Evolutionary conservation across 1,140 invertebrate species (phyloP).

Genomic region (Pachyrhynchus sulphureomaculatus): DNA sequence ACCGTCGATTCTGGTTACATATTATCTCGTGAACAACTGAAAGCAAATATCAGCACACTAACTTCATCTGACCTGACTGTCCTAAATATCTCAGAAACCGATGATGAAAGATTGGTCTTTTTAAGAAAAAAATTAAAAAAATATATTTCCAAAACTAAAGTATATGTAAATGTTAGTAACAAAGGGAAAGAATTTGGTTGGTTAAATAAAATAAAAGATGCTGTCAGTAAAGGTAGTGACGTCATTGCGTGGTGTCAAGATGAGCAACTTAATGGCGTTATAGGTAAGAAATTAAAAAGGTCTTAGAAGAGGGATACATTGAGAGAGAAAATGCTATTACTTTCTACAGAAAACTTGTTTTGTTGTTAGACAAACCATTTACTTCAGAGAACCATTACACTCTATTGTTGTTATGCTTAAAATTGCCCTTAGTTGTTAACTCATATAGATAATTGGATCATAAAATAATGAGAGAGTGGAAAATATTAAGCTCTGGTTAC

Average conservation of each 20-base stretch:
- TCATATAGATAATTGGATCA: too few relatives aligned
- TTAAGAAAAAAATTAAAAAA: slow-evolving; percentile 42
- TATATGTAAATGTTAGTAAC: slow-evolving; percentile 10
- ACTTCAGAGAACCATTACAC: too few relatives aligned
- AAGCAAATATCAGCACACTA: slow-evolving; percentile 28
- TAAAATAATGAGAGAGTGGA: too few relatives aligned
- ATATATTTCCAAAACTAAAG: too few relatives aligned
- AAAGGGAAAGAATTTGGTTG: slow-evolving; percentile 51
- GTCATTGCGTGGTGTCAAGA: slow-evolving; percentile 65
- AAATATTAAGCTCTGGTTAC: too few relatives aligned
- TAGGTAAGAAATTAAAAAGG: not conserved
- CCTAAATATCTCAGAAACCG: slow-evolving; percentile 51
- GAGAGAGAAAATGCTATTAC: not conserved
- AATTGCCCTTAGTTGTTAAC: too few relatives aligned
- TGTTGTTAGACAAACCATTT: too few relatives aligned
- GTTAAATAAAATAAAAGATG: slow-evolving; percentile 57
- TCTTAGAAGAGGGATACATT: not conserved
- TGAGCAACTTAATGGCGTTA: too few relatives aligned
- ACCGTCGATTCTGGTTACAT: slow-evolving; percentile 55
- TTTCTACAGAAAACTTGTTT: too few relatives aligned
- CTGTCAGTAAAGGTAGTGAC: slow-evolving; percentile 56
- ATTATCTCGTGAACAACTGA: slow-evolving; percentile 53
- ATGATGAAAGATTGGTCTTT: slow-evolving; percentile 52
- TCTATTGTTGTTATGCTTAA: too few relatives aligned
- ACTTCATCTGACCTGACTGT: slow-evolving; percentile 46